These are phyloP conservation scores for Papilio polytes DNA, from an alignment of 1,140 invertebrate species.

Conservation along the genomic window DNA sequence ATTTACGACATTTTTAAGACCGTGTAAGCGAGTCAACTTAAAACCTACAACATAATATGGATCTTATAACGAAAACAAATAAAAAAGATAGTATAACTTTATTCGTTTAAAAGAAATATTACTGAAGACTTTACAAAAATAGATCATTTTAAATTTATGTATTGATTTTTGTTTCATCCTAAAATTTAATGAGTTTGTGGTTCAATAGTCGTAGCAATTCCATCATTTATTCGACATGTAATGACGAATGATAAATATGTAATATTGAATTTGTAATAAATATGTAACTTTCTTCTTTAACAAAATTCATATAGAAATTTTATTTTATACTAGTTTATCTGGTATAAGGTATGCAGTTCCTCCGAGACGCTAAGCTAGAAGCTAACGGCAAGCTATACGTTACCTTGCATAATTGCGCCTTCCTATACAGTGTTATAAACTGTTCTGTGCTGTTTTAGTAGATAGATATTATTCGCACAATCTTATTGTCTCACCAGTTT, in stretches of 20 bases:
- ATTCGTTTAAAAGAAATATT: background rate
- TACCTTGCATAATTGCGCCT: background rate
- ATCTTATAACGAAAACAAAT: background rate
- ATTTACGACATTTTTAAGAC: conserved; percentile 21
- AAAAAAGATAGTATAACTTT: background rate
- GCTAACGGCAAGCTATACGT: background rate
- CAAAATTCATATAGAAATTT: background rate
- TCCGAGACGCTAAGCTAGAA: background rate
- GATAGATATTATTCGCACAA: background rate
- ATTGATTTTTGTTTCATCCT: too few species aligned
- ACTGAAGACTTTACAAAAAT: background rate
- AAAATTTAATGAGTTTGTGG: too few species aligned
- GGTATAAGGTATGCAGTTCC: background rate
- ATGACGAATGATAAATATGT: too few species aligned
- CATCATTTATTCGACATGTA: too few species aligned
- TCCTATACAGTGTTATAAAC: background rate
- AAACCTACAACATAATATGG: conserved; percentile 11
- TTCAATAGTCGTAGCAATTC: too few species aligned
- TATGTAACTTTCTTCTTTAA: background rate
- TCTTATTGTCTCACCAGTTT: too few species aligned
- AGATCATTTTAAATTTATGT: background rate
- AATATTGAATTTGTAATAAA: too few species aligned
- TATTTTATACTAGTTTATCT: background rate
- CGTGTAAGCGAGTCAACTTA: conserved; percentile 17
- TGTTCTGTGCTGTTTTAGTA: background rate